Evolutionary conservation across 2,888 invertebrate genomes (phyloP), one percentile per base, ranked within the genome.

Genomic region (Camptogramma bilineatum): DNA sequence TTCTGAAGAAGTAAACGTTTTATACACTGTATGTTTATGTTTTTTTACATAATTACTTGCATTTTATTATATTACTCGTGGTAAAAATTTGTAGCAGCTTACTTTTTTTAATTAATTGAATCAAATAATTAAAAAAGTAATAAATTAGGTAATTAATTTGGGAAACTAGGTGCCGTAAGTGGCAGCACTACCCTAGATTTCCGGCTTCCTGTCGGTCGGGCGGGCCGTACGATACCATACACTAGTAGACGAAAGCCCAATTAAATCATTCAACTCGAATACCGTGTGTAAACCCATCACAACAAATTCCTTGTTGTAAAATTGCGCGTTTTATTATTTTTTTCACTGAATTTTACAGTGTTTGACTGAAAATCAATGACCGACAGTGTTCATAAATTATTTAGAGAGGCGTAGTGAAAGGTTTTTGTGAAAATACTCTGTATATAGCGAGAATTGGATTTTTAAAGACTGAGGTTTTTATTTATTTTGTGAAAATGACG

Each of bases 401-500:
- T 69, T 64, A 68, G 63, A 62, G 13, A 75, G 68, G 66, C 60
- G 21, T 66, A 73, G 82, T 86, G 82, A 77, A 74, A 66, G 66
- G 70, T 74, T 74, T 65, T 72, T 70, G 80, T 80, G 78, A 57
- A 72, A 69, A 73, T 73, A 67, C 70, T 64, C 52, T 52, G 50
- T 71, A 51, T 66, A 71, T 71, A 65, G 55, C 60, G 71, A 53
- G 72, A 76, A 68, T 75, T 75, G 76, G 72, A 69, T 75, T 76
- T 75, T 76, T 78, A 80, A 39, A 39, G 78, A 79, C 80, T 83
- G 84, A 68, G 67, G 68, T 64, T 73, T 72, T 72, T 70, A 66
- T 66, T 70, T 74, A 75, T 77, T 76, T 77, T 79, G 80, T 77
- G 72, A 74, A 89, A 80, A 93, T 93, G 93, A 93, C 93, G 78